Evolutionary conservation across 2,797 vertebrate genomes (phyloP), one percentile per base, ranked within the genome.

Genomic region (Hozukius guyotensis): DNA sequence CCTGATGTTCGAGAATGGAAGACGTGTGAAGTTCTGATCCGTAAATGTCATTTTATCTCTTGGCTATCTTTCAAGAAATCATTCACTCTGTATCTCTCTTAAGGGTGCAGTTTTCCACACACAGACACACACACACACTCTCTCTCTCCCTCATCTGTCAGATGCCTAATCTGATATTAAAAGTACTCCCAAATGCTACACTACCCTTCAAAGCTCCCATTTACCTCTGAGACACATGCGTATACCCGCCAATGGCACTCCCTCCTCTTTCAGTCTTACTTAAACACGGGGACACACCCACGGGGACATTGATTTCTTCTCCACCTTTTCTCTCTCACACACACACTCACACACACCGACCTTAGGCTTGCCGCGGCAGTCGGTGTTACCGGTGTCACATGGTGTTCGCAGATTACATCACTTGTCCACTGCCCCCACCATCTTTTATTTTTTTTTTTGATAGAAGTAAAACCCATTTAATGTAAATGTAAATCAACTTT

Each of bases 11-110:
- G 63, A 34, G 72, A 87, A 77, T 62, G 85, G 68, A 78, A 81
- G 82, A 90, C 63, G 73, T 88, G 86, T 88, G 87, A 91, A 84
- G 88, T 89, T 90, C 89, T 90, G 87, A 91, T 93, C 87, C 73
- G 79, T 90, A 93, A 94, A 94, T 92, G 93, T 92, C 92, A 94
- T 92, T 93, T 92, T 89, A 92, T 92, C 86, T 90, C 84, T 80
- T 84, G 89, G 88, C 89, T 81, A 90, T 90, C 90, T 86, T 87
- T 92, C 89, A 93, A 85, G 89, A 93, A 83, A 78, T 77, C 63
- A 83, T 86, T 77, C 75, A 84, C 81, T 81, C 59, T 73, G 42
- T 29, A 65, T 79, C 81, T 81, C 86, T 92, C 78, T 84, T 77
- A 71, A 86, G 84, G 77, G 81, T 87, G 79, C 81, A 56, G 67